Base-by-base conservation (phyloP, 2,797 vertebrate species). In the Spinibarbus caldwelli region DNA sequence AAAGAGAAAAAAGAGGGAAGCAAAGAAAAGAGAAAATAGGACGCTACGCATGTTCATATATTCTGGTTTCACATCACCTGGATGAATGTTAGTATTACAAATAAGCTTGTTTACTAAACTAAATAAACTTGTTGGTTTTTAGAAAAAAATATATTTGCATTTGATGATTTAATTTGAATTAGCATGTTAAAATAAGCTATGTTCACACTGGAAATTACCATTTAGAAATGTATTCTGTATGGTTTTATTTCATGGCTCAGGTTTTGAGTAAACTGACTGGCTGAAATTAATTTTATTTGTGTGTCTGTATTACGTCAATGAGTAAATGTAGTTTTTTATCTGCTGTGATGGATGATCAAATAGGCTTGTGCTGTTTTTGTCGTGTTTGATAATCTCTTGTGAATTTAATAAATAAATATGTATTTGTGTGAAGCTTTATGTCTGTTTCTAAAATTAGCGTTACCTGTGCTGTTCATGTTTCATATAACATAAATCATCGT, bases 1-100 rank as follows among this genome's bases (percentile, higher is more conserved):
- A 92, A 92, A 87, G 82, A 91, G 21, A 29, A 89, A 88, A 84
- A 91, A 91, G 86, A 82, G 88, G 19, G 90, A 90, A 57, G 57
- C n/a, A 43, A 64, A 5, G 67, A 80, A 70, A 57, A 87, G 75
- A 84, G 10, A 47, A 84, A 78, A 70, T 78, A 71, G 26, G 45
- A 67, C 1, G 0, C n/a, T 43, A 21, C 43, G 9, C 21, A 19
- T n/a, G 7, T 34, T 47, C 17, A 66, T 45, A 21, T 9, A 47
- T 66, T 34, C 6, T 17, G 23, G 47, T 59, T 82, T 70, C 34
- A 80, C n/a, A 21, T 54, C n/a, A 59, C 17, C 38, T 72, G 49
- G 17, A 59, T 57, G 49, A 57, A 45, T 31, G 11, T 2, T 54
- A 66, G 6, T 8, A 23, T 31, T 47, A 23, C 57, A 78, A 78